Base-by-base conservation (phyloP, 2,888 invertebrate species). In the Cheiracanthium punctorium region DNA sequence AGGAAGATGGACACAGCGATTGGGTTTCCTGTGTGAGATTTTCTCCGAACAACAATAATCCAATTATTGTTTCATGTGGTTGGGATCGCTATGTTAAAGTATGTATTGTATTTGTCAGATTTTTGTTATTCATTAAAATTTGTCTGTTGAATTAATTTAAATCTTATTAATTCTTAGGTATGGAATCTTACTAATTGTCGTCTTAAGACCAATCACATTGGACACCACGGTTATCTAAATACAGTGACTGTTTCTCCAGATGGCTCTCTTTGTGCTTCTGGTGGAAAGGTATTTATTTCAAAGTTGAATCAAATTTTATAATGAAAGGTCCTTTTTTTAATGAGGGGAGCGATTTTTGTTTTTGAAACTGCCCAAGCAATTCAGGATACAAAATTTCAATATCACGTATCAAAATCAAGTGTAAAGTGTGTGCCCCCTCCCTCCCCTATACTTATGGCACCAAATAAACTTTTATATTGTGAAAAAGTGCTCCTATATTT, bases 21-120 rank as follows among this genome's bases (percentile, higher is more conserved):
- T 99, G 99, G 99, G 98, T 98, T 87, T 98, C 98, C 0, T 99
- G 99, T 91, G 99, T 99, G 41, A 94, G 99, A 85, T 99, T 99
- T 93, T 99, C 99, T 8, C 99, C 99, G 32, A 98, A 98, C 92
- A 97, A 98, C 91, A 95, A 96, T 88, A 99, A 99, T 92, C 99
- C 99, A 80, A 98, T 99, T 91, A 99, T 99, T 91, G 99, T 99
- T 0, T 98, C 98, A 72, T 96, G 97, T 92, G 98, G 99, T 90
- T 99, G 99, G 99, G 99, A 99, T 93, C 96, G 96, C 91, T 95
- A 96, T 91, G 98, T 98, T 85, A 98, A 98, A 95, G 97, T 96
- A 92, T 89, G 89, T 70, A 10, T 70, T 7, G n/a, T n/a, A 2
- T 7, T 65, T 24, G 7, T 65, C n/a, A 29, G 12, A 0, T 29